Base-by-base conservation (phyloP, 1,140 invertebrate species). In the Scaptomyza graminum region DNA sequence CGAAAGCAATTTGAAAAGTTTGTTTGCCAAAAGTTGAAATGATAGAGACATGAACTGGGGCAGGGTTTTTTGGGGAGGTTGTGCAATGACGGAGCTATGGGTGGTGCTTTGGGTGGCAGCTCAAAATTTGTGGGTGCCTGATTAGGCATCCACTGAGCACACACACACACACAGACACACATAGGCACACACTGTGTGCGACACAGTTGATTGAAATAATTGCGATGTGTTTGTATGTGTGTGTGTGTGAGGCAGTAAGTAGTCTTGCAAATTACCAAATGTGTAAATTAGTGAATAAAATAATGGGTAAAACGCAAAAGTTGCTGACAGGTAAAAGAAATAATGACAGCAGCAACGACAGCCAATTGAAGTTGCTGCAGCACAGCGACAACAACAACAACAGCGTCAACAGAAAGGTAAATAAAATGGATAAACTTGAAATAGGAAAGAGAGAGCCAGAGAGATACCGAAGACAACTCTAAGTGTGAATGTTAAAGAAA, bases 1-100 rank as follows among this genome's bases (percentile, higher is more conserved):
- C 62, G 75, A 88, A 88, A 87, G 75, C 72, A 74, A 88, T 87
- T 79, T 66, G 54, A 78, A 87, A 87, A 87, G 78, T 87, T 87
- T 69, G 39, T 64, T 64, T 67, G 43, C 44, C 55, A 59, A 63
- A 84, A 79, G 72, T 83, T 79, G n/a, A 68, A 65, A 75, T 51
- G 66, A 71, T 64, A 73, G 70, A 63, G 69, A 65, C 57, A 62
- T 64, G 65, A 12, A 43, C 8, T 15, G 31, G 8, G 31, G 7
- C 1, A 34, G 1, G 31, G 7, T 34, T 34, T 9, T 34, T 8
- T 4, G 28, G 0, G 1, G 31, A 8, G 31, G 31, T 28, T 1
- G 5, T 28, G 28, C 28, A 7, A 28, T 2, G 22, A 37, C 28
- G 46, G 5, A 37, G 46, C 15, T 12, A 15, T 11, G 22, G 34